These are phyloP conservation scores for Habrosyne pyritoides DNA, from an alignment of 2,888 invertebrate genomes.

Conservation along the genomic window DNA sequence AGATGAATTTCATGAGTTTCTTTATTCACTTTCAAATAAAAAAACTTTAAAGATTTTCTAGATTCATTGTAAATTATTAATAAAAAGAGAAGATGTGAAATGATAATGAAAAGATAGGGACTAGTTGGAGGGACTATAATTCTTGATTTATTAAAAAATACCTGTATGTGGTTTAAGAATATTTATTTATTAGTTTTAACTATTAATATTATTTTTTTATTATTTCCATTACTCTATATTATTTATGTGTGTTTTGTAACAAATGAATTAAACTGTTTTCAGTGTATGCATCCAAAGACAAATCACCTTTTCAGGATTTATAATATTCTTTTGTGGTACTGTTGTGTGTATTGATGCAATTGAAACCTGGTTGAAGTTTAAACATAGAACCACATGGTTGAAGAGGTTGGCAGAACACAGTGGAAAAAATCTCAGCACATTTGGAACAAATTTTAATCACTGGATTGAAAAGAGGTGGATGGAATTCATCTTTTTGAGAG, in stretches of 20 bases:
- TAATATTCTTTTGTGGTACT: conserved; percentile 49
- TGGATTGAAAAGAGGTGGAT: conserved; percentile 54
- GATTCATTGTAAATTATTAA: no score
- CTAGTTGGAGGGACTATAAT: no score
- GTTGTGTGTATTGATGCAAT: conserved; percentile 62
- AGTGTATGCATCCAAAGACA: conserved; percentile 62
- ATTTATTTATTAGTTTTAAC: no score
- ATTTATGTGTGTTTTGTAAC: neutral
- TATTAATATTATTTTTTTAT: no score
- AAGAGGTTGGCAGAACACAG: conserved; percentile 58
- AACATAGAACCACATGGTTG: conserved; percentile 70
- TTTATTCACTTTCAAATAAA: no score
- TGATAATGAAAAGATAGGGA: no score
- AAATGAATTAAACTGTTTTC: conserved; percentile 36
- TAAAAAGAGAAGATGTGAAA: no score
- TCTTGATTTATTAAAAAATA: no score
- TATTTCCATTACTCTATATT: conserved; percentile 3
- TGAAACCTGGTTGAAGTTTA: conserved; percentile 72
- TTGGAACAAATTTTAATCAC: conserved; percentile 34
- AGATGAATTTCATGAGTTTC: no score
- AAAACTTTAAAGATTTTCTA: no score
- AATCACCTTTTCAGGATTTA: conserved; percentile 60
- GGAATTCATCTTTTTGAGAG: conserved; percentile 62
- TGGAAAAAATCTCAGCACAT: conserved; percentile 45
- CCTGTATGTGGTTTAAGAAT: no score